Conservation (phyloP, 2,797 vertebrate species). For the Harpagifer antarcticus region DNA sequence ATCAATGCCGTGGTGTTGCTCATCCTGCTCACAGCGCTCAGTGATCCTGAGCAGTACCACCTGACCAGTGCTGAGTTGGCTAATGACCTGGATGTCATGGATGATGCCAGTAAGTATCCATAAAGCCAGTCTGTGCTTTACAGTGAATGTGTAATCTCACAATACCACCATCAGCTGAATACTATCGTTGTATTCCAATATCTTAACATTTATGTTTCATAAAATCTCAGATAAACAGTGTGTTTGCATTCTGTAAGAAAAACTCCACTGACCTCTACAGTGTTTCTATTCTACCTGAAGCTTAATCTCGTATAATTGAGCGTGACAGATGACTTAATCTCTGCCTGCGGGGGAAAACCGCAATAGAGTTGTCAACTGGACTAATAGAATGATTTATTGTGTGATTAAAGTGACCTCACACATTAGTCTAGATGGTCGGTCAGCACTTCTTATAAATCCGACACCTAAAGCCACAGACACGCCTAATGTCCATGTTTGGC, state of each 20-base stretch:
- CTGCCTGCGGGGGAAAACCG: neutral
- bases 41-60: conserved; percentile 91
- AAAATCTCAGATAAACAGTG: neutral
- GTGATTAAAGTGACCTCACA: conserved; percentile 24
- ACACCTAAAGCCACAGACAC: conserved; percentile 17
- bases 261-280: neutral
- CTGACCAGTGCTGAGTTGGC: conserved; percentile 90
- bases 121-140: conserved; percentile 18
- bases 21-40: conserved; percentile 91
- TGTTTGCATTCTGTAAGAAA: neutral
- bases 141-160: neutral
- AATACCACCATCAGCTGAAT: neutral
- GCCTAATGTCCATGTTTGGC: conserved; percentile 46
- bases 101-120: conserved; percentile 93
- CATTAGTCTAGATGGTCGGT: conserved; percentile 8
- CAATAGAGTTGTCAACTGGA: neutral
- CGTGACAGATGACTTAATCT: conserved; percentile 18
- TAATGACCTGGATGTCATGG: conserved; percentile 93
- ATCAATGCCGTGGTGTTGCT: conserved; percentile 93
- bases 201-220: neutral
- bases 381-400: conserved; percentile 36
- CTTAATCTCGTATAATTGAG: conserved; percentile 1
- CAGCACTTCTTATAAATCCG: conserved; percentile 20
- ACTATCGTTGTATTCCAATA: no score
- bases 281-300: conserved; percentile 11